Base-by-base conservation (phyloP, 2,797 vertebrate genomes). In the Coilia nasus region DNA sequence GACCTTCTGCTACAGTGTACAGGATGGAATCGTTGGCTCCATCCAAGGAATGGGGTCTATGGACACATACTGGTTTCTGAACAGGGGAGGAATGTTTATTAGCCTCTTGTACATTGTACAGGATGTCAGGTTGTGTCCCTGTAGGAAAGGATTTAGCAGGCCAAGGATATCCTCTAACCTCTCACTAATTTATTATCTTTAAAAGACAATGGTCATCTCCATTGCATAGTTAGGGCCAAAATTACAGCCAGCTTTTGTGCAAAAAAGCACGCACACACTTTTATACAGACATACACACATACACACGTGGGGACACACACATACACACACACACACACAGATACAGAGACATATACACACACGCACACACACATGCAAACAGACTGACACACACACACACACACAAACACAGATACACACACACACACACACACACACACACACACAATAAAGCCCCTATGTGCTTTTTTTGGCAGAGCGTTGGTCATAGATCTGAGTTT, bases 161-260 rank as follows among this genome's bases (percentile, higher is more conserved):
- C 50, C 50, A 54, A 54, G 50, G 50, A 54, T 54, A 54, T 54
- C 50, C 50, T 54, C 50, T 54, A 54, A 54, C 14, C 50, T 9
- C 50, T 54, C 14, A 7, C 50, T 54, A 54, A 54, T 54, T 54
- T 54, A 54, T 54, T 3, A 54, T 54, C 50, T 54, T 54, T 9
- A 54, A 54, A 54, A 54, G 50, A 54, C 50, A 91, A 94, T 89
- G 93, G 93, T 93, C 94, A 95, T 95, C 95, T 96, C 50, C 12
- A 14, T 54, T 54, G 50, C 50, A 9, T 9, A 6, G 50, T 54
- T 54, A 10, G 2, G 12, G 50, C 50, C 50, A 54, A 54, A 54
- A 54, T 54, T 9, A 54, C 50, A 54, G 35, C 35, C 35, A 41
- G 5, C 50, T 54, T 54, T 14, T 54, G 50, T 54, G 50, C 14